Conservation (phyloP, 2,888 invertebrate species). For the Trachelus troglodyta region DNA sequence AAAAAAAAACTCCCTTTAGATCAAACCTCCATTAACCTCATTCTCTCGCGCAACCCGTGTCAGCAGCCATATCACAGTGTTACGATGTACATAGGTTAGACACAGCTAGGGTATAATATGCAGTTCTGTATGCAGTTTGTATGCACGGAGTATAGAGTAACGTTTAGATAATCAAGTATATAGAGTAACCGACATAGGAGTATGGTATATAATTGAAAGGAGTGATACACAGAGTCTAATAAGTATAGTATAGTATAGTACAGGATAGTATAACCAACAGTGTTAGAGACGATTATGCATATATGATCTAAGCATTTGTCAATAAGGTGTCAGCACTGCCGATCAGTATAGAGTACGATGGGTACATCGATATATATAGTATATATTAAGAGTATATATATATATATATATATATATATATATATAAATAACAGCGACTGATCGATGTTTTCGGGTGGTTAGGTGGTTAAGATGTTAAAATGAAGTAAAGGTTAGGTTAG, state of each 20-base stretch:
- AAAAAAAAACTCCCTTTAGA: neutral
- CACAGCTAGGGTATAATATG: neutral
- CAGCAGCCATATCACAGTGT: neutral
- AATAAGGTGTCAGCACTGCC: constrained; percentile 47
- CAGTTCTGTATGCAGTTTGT: neutral
- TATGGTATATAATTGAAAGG: neutral
- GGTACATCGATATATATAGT: neutral
- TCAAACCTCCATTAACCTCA: neutral
- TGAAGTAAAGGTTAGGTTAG: neutral
- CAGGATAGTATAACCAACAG: neutral
- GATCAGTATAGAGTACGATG: neutral
- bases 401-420: constrained; percentile 12
- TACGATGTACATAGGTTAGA: neutral
- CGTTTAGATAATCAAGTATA: neutral
- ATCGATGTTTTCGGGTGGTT: constrained; percentile 12
- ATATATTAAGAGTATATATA: constrained; percentile 12
- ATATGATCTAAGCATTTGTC: constrained; percentile 40
- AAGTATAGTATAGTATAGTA: neutral
- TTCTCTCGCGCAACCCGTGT: neutral
- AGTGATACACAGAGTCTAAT: neutral
- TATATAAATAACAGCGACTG: neutral
- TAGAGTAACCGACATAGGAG: neutral
- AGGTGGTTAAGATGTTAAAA: neutral
- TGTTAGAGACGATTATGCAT: constrained; percentile 14
- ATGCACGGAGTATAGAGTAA: neutral